Base-by-base conservation (phyloP, 2,113 vertebrate species). In the Nestor notabilis region DNA sequence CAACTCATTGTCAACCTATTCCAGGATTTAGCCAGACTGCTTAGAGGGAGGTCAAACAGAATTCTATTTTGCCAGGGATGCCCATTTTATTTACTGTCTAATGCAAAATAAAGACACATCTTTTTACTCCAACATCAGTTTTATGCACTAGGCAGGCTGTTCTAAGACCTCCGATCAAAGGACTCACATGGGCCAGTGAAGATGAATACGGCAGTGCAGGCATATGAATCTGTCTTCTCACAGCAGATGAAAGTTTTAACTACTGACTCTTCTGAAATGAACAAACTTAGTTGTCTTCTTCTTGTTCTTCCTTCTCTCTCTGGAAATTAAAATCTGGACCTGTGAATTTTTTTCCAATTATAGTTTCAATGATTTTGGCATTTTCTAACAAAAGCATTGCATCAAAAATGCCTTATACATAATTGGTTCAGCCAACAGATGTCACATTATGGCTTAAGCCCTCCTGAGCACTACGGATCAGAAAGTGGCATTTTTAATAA, bases 401-500 rank as follows among this genome's bases (percentile, higher is more conserved):
- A 96, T 93, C 83, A 95, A 89, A 96, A 95, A 91, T 94, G 93
- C 87, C 77, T 94, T 95, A 58, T 72, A 93, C 83, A 71, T 94
- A 97, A 96, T 92, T 95, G 94, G 96, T 82, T 95, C 91, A 95
- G 89, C 95, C 96, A 97, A 94, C 95, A 92, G 89, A 94, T 97
- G 94, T 95, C 96, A 94, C 93, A 92, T 97, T 97, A 97, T 89
- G 77, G 92, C 92, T 93, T 97, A 96, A 96, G 91, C 93, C 89
- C 93, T 96, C 93, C 95, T 95, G 91, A 97, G 93, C 95, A 95
- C 90, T 95, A 92, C 63, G 87, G 89, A 96, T 96, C 93, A 97
- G 96, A 93, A 97, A 95, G 83, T 87, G 89, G 94, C 90, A 94
- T 96, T 96, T 97, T 95, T 91, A 97, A 97, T 97, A 96, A 97